Evolutionary conservation across 2,888 invertebrate genomes (phyloP).

Genomic region (Eupithecia vulgata): DNA sequence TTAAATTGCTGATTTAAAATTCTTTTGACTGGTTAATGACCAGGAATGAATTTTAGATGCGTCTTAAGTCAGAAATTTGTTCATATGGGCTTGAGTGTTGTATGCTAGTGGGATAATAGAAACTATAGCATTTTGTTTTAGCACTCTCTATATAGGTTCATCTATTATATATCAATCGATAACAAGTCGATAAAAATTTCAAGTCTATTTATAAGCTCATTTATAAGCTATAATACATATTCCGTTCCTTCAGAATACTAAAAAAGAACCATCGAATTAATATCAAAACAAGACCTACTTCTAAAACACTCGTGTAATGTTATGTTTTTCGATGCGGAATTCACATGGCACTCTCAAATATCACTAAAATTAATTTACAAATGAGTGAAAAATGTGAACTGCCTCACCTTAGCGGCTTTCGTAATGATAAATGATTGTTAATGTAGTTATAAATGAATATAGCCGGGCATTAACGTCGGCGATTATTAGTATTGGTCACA

Average conservation of each 20-base stretch:
- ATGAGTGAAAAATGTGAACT: conserved; percentile 39
- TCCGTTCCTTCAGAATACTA: neutral
- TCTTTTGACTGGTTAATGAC: conserved; percentile 15
- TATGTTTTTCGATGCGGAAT: neutral
- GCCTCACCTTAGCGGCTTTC: conserved; percentile 61
- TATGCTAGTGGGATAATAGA: neutral
- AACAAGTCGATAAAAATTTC: too few relatives aligned
- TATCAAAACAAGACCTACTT: neutral
- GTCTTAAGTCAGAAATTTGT: neutral
- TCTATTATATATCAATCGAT: too few relatives aligned
- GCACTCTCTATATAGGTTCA: too few relatives aligned
- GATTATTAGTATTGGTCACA: conserved; percentile 60
- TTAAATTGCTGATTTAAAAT: conserved; percentile 31
- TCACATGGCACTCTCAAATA: neutral
- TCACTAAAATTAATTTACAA: conserved; percentile 16
- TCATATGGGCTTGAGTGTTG: neutral
- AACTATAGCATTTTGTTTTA: too few relatives aligned
- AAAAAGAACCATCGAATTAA: neutral
- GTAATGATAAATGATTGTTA: conserved; percentile 71
- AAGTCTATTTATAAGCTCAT: too few relatives aligned
- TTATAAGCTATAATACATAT: too few relatives aligned
- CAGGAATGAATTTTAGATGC: neutral
- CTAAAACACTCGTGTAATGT: neutral
- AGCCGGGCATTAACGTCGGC: conserved; percentile 65
- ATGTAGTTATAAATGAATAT: conserved; percentile 60